phyloP scores from a whole-genome alignment of 1,140 invertebrate species.

The Wasmannia auropunctata region DNA sequence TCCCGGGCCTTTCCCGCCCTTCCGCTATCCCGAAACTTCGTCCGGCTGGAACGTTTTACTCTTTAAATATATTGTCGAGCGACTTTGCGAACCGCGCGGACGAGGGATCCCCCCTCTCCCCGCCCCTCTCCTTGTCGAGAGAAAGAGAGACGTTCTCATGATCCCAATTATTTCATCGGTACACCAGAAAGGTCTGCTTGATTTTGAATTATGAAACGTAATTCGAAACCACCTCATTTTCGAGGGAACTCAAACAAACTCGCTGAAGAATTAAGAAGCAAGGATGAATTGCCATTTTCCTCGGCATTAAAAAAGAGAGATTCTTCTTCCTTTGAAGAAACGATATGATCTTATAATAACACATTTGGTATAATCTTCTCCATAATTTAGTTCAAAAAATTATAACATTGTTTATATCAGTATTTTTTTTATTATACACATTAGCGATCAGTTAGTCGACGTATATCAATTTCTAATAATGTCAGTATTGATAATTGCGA shows the following conservation, averaged over 20 bases:
- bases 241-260: neutral
- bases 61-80: constrained; percentile 45
- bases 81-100: neutral
- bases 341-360: neutral
- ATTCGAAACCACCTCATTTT: neutral
- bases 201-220: constrained; percentile 20
- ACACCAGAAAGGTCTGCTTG: neutral
- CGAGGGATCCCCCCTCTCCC: too few relatives aligned
- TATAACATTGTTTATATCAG: neutral
- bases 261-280: neutral
- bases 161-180: constrained; percentile 25
- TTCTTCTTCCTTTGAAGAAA: neutral
- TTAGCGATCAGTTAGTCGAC: too few relatives aligned
- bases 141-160: neutral
- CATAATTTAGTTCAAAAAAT: neutral
- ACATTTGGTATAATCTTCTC: neutral
- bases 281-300: neutral
- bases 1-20: constrained; percentile 15
- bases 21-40: constrained; percentile 27
- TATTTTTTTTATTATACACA: neutral
- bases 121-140: neutral
- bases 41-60: constrained; percentile 18
- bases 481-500: neutral
- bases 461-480: neutral
- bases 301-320: neutral